These are phyloP conservation scores for Bathynomus jamesi DNA, from an alignment of 1,140 invertebrate genomes.

Conservation along the genomic window DNA sequence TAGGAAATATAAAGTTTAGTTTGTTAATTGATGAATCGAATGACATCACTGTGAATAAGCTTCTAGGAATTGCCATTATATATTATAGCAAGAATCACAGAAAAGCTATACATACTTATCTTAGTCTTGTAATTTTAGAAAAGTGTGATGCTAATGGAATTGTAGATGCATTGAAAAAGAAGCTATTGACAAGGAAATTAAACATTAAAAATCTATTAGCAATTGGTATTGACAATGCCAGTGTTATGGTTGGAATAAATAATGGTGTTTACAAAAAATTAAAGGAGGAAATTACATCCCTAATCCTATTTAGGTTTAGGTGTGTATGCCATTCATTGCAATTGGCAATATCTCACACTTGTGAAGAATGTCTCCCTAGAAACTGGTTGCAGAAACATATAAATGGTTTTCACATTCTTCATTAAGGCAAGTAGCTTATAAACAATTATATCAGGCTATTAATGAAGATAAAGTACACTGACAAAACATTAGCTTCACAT, in stretches of 20 bases:
- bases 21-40: background rate
- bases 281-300: background rate
- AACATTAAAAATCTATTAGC: slow-evolving; percentile 3
- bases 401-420: background rate
- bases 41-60: background rate
- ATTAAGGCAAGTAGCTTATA: background rate
- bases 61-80: background rate
- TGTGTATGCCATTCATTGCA: background rate
- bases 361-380: background rate
- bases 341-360: background rate
- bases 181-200: background rate
- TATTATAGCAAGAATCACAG: background rate
- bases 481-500: too few relatives aligned
- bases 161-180: background rate
- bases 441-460: background rate
- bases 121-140: slow-evolving; percentile 1
- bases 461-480: too few relatives aligned
- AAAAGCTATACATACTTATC: background rate
- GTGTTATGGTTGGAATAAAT: background rate
- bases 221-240: background rate
- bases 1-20: background rate
- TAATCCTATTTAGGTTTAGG: background rate
- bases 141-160: background rate
- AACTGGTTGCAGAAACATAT: background rate
- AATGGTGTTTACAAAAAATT: background rate